These are phyloP conservation scores for Anagrus nilaparvatae DNA, from an alignment of 1,140 invertebrate species.

Conservation along the genomic window DNA sequence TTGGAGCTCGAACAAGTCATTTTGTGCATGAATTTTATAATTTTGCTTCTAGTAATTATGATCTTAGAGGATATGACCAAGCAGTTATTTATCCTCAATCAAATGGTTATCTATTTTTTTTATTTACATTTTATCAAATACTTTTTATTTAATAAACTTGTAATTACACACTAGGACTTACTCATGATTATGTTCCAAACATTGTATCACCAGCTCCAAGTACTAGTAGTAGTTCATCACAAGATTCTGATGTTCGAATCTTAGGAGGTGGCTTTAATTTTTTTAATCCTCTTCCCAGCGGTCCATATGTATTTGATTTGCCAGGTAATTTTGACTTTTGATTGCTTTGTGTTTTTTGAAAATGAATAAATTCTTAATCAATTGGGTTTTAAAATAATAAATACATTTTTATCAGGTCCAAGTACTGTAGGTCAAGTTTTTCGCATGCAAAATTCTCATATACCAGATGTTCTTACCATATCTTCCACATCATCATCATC, in stretches of 20 bases:
- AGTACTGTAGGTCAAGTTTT: slow-evolving; percentile 25
- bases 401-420: slow-evolving; percentile 25
- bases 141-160: slow-evolving; percentile 1
- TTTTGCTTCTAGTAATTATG: slow-evolving; percentile 77
- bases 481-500: slow-evolving; percentile 24
- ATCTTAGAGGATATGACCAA: slow-evolving; percentile 67
- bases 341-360: not conserved
- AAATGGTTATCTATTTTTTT: slow-evolving; percentile 9
- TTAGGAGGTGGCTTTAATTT: slow-evolving; percentile 23
- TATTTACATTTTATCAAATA: not conserved
- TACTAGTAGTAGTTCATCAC: slow-evolving; percentile 19
- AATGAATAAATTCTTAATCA: too few species aligned
- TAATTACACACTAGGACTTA: too few species aligned
- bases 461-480: slow-evolving; percentile 11
- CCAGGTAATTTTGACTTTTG: slow-evolving; percentile 20
- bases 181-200: slow-evolving; percentile 22
- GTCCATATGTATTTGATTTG: slow-evolving; percentile 21
- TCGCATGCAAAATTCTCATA: slow-evolving; percentile 10
- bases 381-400: too few species aligned
- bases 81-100: slow-evolving; percentile 34
- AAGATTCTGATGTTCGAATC: slow-evolving; percentile 30
- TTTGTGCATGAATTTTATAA: slow-evolving; percentile 84
- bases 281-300: slow-evolving; percentile 15
- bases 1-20: slow-evolving; percentile 57
- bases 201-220: slow-evolving; percentile 23